Evolutionary conservation across 1,140 invertebrate species (phyloP), one percentile per base, ranked within the genome.

Genomic region (Aphidius gifuensis): DNA sequence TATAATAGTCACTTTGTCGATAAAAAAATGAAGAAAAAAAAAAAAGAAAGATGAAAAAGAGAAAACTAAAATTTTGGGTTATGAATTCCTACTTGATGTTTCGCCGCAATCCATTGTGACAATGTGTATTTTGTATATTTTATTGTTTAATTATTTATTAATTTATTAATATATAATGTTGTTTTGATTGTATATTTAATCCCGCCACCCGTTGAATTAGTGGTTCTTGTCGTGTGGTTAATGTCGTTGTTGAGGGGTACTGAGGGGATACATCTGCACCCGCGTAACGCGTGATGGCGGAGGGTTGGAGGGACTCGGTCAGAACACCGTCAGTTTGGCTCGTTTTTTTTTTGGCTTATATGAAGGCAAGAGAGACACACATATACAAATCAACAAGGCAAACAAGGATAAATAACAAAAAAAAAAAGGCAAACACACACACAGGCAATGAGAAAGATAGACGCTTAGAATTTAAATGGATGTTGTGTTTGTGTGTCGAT

Each of bases 61-160:
- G 47, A 51, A 53, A 53, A 59, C 43, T 47, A 48, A 23, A 48
- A 64, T 48, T 39, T 42, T 53, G 50, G 45, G 45, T 60, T 51
- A 55, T 49, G 51, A 40, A 42, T 64, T 47, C 76, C 68, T 80
- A 80, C 79, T 80, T 79, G 79, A 80, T 67, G 71, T 74, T 69
- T 79, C 79, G 61, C 74, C 74, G 74, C 77, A 79, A 74, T 80
- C 79, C 79, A 80, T 80, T 71, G 64, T 74, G 73, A 23, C 23
- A 23, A 23, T 23, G 23, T 23, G 23, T 23, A 23, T 23, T 2
- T 3, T 23, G 23, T 23, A 23, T 23, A 23, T 23, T 23, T 23
- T 23, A 23, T 23, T 23, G 23, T 23, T 23, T 23, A 43, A 39
- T 40, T 43, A 55, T 55, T 55, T 43, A 40, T 55, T 40, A 55